These are phyloP conservation scores for Metallyticus violacea DNA, from an alignment of 2,888 invertebrate species.

Conservation along the genomic window DNA sequence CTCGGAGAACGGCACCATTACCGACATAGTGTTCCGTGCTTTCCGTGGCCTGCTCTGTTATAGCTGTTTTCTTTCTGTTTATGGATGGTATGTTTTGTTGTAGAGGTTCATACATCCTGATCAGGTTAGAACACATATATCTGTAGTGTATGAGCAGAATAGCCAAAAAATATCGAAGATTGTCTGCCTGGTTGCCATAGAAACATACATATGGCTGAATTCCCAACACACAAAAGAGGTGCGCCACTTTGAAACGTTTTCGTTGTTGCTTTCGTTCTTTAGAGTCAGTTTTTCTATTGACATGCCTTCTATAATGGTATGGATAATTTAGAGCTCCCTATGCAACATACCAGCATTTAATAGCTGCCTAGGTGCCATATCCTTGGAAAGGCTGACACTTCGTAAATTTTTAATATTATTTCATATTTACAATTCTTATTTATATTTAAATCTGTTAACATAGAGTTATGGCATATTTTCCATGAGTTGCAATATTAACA, in stretches of 20 bases:
- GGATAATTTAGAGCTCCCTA: too few relatives aligned
- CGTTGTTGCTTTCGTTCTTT: not conserved
- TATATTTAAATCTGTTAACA: too few relatives aligned
- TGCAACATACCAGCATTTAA: too few relatives aligned
- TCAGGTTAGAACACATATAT: not conserved
- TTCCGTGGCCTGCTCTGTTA: not conserved
- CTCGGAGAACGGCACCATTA: not conserved
- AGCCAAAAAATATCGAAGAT: not conserved
- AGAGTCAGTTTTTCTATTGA: not conserved
- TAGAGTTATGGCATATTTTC: too few relatives aligned
- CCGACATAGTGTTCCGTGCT: too few relatives aligned
- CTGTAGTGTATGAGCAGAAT: not conserved
- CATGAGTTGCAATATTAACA: too few relatives aligned
- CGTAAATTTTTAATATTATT: too few relatives aligned
- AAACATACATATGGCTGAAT: not conserved
- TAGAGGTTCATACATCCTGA: not conserved
- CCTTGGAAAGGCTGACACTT: too few relatives aligned
- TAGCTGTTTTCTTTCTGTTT: not conserved
- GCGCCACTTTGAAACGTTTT: not conserved
- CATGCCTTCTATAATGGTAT: too few relatives aligned
- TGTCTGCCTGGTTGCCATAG: not conserved
- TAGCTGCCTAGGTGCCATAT: too few relatives aligned
- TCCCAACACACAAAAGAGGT: not conserved
- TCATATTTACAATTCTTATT: too few relatives aligned
- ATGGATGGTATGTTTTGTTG: too few relatives aligned